Conservation (phyloP, 2,113 vertebrate genomes). For the Notothenia coriiceps region DNA sequence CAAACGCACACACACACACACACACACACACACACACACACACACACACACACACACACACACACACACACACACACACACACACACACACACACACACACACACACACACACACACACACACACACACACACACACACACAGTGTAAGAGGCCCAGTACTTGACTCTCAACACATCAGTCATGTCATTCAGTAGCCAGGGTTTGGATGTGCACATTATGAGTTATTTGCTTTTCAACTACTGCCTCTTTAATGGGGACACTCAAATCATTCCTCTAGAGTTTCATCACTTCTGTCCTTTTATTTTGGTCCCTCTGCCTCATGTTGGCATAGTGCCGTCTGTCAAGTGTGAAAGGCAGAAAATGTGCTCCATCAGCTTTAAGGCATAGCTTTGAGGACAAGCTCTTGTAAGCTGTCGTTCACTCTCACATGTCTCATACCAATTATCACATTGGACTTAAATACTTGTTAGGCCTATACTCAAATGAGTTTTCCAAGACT, state of each 20-base stretch:
- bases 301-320: conserved; percentile 33
- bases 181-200: conserved; percentile 35
- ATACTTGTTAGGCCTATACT: background rate
- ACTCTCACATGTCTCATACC: conserved; percentile 7
- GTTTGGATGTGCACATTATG: conserved; percentile 43
- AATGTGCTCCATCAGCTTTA: conserved; percentile 54
- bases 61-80: background rate
- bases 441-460: conserved; percentile 5
- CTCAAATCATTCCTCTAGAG: conserved; percentile 49
- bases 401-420: conserved; percentile 17
- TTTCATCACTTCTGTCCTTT: conserved; percentile 61
- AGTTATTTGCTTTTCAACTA: conserved; percentile 59
- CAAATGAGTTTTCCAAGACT: conserved; percentile 1
- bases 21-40: no score
- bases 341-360: conserved; percentile 43
- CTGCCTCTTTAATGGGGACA: conserved; percentile 45
- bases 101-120: background rate
- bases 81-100: background rate
- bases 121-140: background rate
- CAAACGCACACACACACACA: background rate
- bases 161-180: conserved; percentile 6
- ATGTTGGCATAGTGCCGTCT: conserved; percentile 15
- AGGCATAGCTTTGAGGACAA: conserved; percentile 28
- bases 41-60: background rate
- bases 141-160: background rate